Evolutionary conservation across 1,140 invertebrate species (phyloP).

Genomic region (Drosophila pectinifera): DNA sequence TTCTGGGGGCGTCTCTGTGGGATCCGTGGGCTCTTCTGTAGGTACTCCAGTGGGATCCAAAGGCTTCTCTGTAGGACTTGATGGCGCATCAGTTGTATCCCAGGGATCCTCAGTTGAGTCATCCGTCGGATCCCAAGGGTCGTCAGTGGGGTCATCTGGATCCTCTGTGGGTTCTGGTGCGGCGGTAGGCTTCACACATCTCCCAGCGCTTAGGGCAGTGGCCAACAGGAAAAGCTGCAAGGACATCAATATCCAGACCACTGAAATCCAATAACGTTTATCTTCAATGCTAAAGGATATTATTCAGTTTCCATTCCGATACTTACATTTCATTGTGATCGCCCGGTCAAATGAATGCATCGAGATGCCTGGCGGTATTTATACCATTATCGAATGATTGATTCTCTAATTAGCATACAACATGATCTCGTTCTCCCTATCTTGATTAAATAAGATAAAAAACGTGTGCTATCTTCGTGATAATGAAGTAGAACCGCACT

Average conservation of each 20-base stretch:
- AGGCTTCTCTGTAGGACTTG: constrained; percentile 2
- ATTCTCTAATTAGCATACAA: constrained; percentile 64
- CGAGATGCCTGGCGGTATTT: constrained; percentile 23
- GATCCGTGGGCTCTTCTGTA: constrained; percentile 22
- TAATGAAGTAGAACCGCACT: background rate
- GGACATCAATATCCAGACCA: constrained; percentile 51
- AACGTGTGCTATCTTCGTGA: background rate
- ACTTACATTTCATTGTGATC: constrained; percentile 64
- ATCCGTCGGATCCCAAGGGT: constrained; percentile 16
- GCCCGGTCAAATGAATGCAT: constrained; percentile 15
- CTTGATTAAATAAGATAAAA: constrained; percentile 18
- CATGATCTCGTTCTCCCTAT: constrained; percentile 44
- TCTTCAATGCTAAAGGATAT: constrained; percentile 27
- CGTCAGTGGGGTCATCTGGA: constrained; percentile 28
- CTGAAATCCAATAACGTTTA: constrained; percentile 36
- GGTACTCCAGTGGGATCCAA: background rate
- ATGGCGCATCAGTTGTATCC: constrained; percentile 2
- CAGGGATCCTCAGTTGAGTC: constrained; percentile 11
- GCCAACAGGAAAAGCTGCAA: constrained; percentile 57
- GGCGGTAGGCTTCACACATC: constrained; percentile 34
- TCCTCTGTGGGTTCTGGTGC: constrained; percentile 23
- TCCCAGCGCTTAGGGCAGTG: constrained; percentile 42
- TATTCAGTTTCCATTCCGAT: constrained; percentile 3
- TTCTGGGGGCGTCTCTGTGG: constrained; percentile 6
- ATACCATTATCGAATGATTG: constrained; percentile 41